Percentiles rank a stretch among this genome's conserved stretches.
These are phyloP conservation scores for Eristalis arbustorum DNA, from an alignment of 2,888 invertebrate genomes.

Conservation along the genomic window DNA sequence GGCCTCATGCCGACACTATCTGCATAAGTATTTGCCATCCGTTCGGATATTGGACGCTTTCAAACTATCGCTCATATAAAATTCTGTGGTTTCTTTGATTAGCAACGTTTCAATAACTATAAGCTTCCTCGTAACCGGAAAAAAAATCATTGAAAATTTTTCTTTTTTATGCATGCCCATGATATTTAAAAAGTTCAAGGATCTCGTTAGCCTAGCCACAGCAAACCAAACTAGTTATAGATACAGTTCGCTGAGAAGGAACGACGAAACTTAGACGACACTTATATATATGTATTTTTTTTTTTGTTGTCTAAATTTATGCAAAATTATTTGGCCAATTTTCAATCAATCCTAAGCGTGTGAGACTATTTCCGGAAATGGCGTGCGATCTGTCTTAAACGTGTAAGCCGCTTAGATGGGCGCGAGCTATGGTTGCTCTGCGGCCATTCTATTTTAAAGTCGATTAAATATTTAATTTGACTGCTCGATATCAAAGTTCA, in stretches of 20 bases:
- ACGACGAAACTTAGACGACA: background rate
- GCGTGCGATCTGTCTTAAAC: background rate
- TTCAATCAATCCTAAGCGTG: background rate
- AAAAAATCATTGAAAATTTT: background rate
- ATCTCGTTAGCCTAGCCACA: background rate
- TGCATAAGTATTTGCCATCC: too few species aligned
- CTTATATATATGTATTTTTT: background rate
- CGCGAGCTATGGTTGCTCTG: background rate
- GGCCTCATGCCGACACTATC: background rate
- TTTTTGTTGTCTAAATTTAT: background rate
- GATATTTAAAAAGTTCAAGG: background rate
- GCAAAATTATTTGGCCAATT: background rate
- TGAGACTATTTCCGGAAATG: background rate
- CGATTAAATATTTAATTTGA: background rate
- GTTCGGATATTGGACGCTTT: too few species aligned
- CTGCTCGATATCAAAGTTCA: background rate
- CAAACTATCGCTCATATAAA: background rate
- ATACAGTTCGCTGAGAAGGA: background rate
- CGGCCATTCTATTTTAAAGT: background rate
- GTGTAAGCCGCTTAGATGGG: background rate
- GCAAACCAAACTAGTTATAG: background rate
- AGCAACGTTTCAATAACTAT: background rate
- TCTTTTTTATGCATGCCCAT: background rate
- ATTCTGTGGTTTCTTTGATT: background rate
- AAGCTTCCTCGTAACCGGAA: background rate